Evolutionary conservation across 2,888 invertebrate species (phyloP).

Genomic region (Spialia ferax): DNA sequence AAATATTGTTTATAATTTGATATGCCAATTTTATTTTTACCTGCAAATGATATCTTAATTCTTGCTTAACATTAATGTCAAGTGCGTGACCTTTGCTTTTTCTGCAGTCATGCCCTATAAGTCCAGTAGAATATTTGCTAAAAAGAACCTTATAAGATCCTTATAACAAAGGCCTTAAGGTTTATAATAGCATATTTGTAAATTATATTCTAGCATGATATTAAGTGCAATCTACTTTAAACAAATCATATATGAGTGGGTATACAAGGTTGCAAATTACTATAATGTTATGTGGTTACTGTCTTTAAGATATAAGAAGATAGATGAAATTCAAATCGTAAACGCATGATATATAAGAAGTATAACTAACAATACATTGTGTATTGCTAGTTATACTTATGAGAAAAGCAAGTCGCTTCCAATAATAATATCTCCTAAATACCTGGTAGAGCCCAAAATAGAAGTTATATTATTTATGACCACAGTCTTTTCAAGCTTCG

Average conservation of each 20-base stretch:
- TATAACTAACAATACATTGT: no score
- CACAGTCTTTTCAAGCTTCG: background rate
- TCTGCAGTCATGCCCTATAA: slow-evolving; percentile 24
- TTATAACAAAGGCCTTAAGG: background rate
- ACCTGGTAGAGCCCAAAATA: background rate
- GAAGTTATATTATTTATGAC: background rate
- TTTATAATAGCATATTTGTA: background rate
- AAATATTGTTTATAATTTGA: no score
- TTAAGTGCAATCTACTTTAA: background rate
- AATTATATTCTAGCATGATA: background rate
- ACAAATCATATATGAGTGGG: no score
- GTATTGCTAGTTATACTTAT: no score
- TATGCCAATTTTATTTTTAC: background rate
- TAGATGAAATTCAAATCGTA: no score
- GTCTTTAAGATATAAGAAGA: no score
- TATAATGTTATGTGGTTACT: no score
- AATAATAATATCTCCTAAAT: no score
- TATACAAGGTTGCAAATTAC: no score
- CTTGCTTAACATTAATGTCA: slow-evolving; percentile 23
- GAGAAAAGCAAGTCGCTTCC: no score
- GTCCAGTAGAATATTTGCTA: background rate
- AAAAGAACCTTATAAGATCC: background rate
- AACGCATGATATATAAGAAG: no score
- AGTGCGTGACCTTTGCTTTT: slow-evolving; percentile 22
- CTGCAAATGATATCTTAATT: background rate